These are phyloP conservation scores for Sylvia atricapilla DNA, from an alignment of 2,113 vertebrate genomes.

Conservation along the genomic window DNA sequence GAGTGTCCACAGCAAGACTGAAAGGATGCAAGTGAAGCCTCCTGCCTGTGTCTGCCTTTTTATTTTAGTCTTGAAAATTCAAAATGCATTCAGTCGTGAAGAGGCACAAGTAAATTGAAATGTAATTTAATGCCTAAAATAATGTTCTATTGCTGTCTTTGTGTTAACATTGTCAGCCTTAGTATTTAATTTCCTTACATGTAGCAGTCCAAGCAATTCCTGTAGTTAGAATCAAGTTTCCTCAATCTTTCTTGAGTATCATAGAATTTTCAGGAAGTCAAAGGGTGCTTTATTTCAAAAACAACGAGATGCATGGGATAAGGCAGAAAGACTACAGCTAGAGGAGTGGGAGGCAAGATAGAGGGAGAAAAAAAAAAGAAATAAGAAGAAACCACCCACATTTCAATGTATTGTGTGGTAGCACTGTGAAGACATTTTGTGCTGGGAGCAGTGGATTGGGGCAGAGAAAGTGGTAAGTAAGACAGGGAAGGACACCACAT, in stretches of 20 bases:
- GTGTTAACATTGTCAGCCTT: not conserved
- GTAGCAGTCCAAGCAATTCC: not conserved
- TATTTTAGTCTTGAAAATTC: not conserved
- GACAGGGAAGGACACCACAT: not conserved
- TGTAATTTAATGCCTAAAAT: slow-evolving; percentile 40
- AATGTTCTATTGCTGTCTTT: not conserved
- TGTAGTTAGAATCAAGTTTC: not conserved
- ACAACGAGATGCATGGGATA: not conserved
- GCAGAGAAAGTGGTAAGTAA: not conserved
- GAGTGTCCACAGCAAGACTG: not conserved
- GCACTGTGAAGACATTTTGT: not conserved
- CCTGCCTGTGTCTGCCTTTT: not conserved
- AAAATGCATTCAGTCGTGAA: not conserved
- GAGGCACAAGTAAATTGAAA: not conserved
- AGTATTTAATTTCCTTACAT: not conserved
- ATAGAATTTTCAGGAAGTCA: not conserved
- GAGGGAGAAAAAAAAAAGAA: too few relatives aligned
- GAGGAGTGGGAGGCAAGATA: rapidly evolving
- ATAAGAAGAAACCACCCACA: not conserved
- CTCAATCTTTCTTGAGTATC: not conserved
- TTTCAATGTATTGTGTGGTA: not conserved
- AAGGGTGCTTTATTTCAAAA: not conserved
- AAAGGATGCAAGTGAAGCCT: not conserved
- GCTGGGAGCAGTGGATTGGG: not conserved
- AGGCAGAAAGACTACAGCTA: not conserved